Base-by-base conservation (phyloP, 2,113 vertebrate genomes). In the Callocephalon fimbriatum region DNA sequence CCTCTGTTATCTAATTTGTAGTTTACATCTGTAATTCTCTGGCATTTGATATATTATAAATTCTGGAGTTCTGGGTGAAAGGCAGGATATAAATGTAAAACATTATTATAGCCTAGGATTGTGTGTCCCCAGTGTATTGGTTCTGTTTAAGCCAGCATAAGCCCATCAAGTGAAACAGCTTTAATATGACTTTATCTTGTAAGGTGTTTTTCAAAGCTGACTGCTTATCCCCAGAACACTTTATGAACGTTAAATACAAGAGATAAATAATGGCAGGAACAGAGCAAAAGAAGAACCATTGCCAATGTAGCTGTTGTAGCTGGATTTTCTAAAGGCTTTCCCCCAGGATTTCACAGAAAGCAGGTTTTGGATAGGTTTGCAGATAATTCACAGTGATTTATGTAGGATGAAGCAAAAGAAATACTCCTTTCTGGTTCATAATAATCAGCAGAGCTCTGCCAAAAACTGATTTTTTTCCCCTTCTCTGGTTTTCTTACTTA, bases 141-240 rank as follows among this genome's bases (percentile, higher is more conserved):
- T 74, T 95, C 71, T 90, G 44, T 90, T 89, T n/a, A 81, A 95
- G 71, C 62, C 76, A 95, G 86, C 35, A 35, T 56, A n/a, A 97
- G 90, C 95, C 86, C 59, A 83, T 95, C 90, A 82, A 68, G 93
- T 80, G 74, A 90, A 96, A 95, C 83, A 85, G 89, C 88, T 93
- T 95, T 87, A 87, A 79, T 92, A 74, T 81, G 83, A 62, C 90
- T 97, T 93, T 95, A 89, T 96, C 95, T 94, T 91, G 86, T 87
- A 93, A 87, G 83, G 83, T 94, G 95, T 95, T 97, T 95, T 94
- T 97, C 93, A 94, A 95, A 97, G 91, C 70, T 91, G 91, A 85
- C 90, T 95, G 79, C 83, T 92, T 91, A 91, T 93, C 77, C 90
- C 90, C 86, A 70, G 68, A 83, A 90, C 8, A 19, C 70, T 93